Percentiles rank a stretch among this genome's conserved stretches.
phyloP scores from a whole-genome alignment of 2,797 vertebrate genomes.

The Tinamus major region DNA sequence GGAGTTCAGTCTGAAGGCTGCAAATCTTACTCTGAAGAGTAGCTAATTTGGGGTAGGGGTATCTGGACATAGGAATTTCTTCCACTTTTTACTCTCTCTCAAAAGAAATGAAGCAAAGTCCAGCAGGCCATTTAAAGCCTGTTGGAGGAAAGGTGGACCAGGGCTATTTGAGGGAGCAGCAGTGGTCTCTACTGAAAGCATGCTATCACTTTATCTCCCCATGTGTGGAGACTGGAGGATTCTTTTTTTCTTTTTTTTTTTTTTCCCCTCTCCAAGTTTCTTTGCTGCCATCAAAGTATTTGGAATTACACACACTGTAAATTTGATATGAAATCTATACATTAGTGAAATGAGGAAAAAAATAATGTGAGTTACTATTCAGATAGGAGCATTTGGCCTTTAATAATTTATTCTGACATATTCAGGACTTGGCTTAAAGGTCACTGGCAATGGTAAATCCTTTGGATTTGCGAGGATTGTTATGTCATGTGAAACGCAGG shows the following conservation, averaged over 20 bases:
- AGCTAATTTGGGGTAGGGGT: neutral
- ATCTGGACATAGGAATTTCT: neutral
- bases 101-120: neutral
- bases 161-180: neutral
- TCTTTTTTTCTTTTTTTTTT: neutral
- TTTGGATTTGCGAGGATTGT: neutral
- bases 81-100: neutral
- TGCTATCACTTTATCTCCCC: neutral
- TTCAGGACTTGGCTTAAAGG: constrained; percentile 30
- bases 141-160: neutral
- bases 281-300: neutral
- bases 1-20: neutral
- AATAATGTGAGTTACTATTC: neutral
- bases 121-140: neutral
- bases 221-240: neutral
- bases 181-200: neutral
- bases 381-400: neutral
- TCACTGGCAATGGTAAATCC: neutral
- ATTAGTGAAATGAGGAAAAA: neutral
- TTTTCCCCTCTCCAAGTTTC: neutral
- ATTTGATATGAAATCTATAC: neutral
- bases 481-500: neutral
- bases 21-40: neutral
- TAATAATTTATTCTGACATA: constrained; percentile 47
- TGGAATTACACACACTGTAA: neutral